phyloP scores from a whole-genome alignment of 37 sponge, comb jelly and placozoan genomes.

The Hexactinellida sp. region DNA sequence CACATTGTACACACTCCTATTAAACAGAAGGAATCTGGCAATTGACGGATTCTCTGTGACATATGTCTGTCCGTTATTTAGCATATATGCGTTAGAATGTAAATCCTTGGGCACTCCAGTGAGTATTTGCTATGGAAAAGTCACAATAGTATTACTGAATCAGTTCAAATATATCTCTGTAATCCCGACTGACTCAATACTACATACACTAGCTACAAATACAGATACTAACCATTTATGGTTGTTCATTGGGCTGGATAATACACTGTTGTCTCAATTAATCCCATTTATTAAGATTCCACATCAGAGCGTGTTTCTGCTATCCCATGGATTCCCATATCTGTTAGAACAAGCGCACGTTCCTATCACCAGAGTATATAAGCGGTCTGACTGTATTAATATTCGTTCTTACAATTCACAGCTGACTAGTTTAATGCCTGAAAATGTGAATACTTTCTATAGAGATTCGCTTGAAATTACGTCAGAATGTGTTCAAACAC shows the following conservation, averaged over 20 bases:
- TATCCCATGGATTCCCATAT: neutral
- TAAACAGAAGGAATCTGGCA: neutral
- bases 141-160: neutral
- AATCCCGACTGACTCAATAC: neutral
- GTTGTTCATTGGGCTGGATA: neutral
- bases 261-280: neutral
- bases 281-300: neutral
- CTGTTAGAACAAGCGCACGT: neutral
- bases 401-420: neutral
- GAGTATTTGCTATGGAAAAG: neutral
- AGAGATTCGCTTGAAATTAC: no score
- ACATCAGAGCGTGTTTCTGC: neutral
- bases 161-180: neutral
- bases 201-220: neutral
- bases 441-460: no score
- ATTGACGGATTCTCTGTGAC: neutral
- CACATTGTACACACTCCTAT: neutral
- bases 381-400: neutral
- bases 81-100: neutral
- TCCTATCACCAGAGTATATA: neutral
- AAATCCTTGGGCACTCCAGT: neutral
- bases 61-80: neutral
- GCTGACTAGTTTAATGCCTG: neutral
- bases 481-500: no score
- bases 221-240: neutral